These are phyloP conservation scores for Rhyacophila brunnea DNA, from an alignment of 1,140 invertebrate species.

Conservation along the genomic window DNA sequence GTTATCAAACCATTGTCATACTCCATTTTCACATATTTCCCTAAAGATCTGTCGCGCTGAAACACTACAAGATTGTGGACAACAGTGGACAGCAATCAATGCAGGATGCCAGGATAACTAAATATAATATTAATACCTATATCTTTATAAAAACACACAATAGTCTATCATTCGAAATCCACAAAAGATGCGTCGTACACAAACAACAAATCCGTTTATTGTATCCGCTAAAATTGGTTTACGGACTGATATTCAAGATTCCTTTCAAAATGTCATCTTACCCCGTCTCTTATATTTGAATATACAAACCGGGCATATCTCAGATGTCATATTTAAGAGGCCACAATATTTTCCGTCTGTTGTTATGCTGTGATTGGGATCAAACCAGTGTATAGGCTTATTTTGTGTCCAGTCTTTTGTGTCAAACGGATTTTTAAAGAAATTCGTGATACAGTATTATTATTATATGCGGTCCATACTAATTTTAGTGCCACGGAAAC, in stretches of 20 bases:
- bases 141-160: no score
- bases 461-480: background rate
- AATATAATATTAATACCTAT: no score
- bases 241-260: background rate
- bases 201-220: conserved; percentile 25
- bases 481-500: background rate
- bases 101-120: no score
- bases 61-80: no score
- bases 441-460: background rate
- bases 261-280: conserved; percentile 27
- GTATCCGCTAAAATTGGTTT: conserved; percentile 10
- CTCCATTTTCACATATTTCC: no score
- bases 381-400: conserved; percentile 7
- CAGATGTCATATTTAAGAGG: conserved; percentile 25
- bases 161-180: no score
- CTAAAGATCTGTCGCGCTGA: no score
- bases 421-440: conserved; percentile 1
- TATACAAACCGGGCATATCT: conserved; percentile 13
- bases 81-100: no score
- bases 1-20: no score
- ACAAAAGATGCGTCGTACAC: no score
- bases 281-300: conserved; percentile 20
- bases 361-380: conserved; percentile 16
- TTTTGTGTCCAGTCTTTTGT: background rate
- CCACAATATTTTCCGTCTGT: conserved; percentile 27